Conservation (phyloP, 2,888 invertebrate genomes). For the Allolobophora icterica region DNA sequence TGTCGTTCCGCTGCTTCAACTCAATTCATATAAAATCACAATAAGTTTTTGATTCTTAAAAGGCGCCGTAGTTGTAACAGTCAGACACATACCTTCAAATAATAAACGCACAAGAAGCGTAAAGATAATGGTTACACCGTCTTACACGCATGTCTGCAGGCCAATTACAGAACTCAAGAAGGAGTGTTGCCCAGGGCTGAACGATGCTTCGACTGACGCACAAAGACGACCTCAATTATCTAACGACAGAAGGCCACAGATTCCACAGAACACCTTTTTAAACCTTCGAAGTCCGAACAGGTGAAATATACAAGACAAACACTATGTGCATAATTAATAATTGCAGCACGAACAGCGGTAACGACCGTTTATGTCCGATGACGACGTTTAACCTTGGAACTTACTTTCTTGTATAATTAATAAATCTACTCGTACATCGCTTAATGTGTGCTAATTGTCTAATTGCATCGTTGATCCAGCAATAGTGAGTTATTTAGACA, state of each 20-base stretch:
- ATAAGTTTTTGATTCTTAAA: not conserved
- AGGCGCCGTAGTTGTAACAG: not conserved
- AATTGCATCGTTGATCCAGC: not conserved
- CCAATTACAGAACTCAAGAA: not conserved
- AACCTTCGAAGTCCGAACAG: not conserved
- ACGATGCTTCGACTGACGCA: not conserved
- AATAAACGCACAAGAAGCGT: not conserved
- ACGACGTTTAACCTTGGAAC: too few species aligned
- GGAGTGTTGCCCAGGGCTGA: not conserved
- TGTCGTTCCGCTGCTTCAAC: not conserved
- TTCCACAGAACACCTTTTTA: not conserved
- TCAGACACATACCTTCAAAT: too few species aligned
- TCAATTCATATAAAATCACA: not conserved
- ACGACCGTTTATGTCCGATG: too few species aligned
- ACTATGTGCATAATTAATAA: not conserved
- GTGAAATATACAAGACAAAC: too few species aligned
- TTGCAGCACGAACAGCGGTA: too few species aligned
- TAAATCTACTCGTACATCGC: too few species aligned
- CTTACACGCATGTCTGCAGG: too few species aligned
- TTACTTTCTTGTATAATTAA: too few species aligned
- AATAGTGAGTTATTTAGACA: not conserved
- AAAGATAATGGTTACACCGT: too few species aligned
- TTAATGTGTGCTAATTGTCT: not conserved
- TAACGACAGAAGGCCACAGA: too few species aligned
- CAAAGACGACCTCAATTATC: not conserved